A percentile compares a stretch with the other conserved stretches of the same genome.
Conservation (phyloP, 1,140 invertebrate genomes). For the Papilio helenus region DNA sequence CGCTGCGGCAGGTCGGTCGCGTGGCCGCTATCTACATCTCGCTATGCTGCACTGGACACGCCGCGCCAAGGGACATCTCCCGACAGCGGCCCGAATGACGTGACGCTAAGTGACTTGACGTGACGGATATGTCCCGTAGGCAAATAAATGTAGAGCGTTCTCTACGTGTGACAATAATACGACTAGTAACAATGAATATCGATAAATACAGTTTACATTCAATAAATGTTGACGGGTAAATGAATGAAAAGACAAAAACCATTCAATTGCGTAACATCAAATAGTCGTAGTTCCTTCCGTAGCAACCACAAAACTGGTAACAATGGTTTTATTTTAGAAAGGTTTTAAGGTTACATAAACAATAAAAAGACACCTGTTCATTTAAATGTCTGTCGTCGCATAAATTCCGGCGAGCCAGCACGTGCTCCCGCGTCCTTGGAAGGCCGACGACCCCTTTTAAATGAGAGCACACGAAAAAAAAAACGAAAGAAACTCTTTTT, state of each 20-base stretch:
- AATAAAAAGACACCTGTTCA: slow-evolving; percentile 43
- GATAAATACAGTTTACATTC: too few relatives aligned
- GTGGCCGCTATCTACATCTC: slow-evolving; percentile 35
- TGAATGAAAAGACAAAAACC: too few relatives aligned
- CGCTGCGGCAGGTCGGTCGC: slow-evolving; percentile 1
- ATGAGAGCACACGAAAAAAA: slow-evolving; percentile 65
- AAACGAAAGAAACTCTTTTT: slow-evolving; percentile 70
- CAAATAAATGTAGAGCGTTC: not conserved
- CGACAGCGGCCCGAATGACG: not conserved
- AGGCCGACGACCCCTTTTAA: slow-evolving; percentile 69
- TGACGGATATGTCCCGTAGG: slow-evolving; percentile 27
- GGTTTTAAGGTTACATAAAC: slow-evolving; percentile 7
- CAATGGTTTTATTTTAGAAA: not conserved
- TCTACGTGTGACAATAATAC: slow-evolving; percentile 1
- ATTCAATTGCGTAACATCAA: not conserved
- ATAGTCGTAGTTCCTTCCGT: not conserved
- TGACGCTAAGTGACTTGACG: slow-evolving; percentile 1
- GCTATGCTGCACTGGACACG: slow-evolving; percentile 29
- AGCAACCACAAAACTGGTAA: not conserved
- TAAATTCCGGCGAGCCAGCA: slow-evolving; percentile 67
- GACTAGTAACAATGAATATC: too few relatives aligned
- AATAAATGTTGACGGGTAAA: too few relatives aligned
- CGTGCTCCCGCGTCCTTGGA: slow-evolving; percentile 75
- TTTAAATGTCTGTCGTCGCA: slow-evolving; percentile 62
- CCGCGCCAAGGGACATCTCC: slow-evolving; percentile 17